A percentile compares a stretch with the other conserved stretches of the same genome.
Conservation (phyloP, 1,140 invertebrate species). For the Sweltsa coloradensis region DNA sequence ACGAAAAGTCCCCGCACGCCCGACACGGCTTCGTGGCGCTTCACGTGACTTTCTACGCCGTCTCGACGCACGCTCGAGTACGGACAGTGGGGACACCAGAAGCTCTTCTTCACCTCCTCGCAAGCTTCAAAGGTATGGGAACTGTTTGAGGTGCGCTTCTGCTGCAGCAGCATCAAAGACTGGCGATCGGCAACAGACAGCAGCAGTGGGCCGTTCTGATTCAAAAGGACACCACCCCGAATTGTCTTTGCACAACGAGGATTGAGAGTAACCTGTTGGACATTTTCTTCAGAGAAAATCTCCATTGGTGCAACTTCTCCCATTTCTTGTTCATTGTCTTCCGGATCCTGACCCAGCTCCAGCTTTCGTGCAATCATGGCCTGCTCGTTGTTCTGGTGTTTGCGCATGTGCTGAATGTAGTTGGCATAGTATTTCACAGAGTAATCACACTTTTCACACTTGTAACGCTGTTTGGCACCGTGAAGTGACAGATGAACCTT, state of each 20-base stretch:
- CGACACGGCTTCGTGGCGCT: slow-evolving; percentile 48
- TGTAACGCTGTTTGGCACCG: slow-evolving; percentile 69
- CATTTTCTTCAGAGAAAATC: background rate
- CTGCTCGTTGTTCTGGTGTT: slow-evolving; percentile 59
- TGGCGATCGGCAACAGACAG: slow-evolving; percentile 7
- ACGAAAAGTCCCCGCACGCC: slow-evolving; percentile 43
- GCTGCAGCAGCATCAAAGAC: slow-evolving; percentile 1
- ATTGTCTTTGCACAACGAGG: slow-evolving; percentile 2
- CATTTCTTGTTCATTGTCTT: slow-evolving; percentile 26
- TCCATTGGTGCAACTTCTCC: slow-evolving; percentile 16
- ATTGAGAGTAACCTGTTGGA: background rate
- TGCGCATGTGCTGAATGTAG: slow-evolving; percentile 63
- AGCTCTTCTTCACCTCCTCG: slow-evolving; percentile 29
- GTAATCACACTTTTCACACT: slow-evolving; percentile 77
- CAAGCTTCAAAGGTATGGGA: slow-evolving; percentile 31
- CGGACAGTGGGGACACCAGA: slow-evolving; percentile 60
- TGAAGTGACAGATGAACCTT: slow-evolving; percentile 71
- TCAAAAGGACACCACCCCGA: background rate
- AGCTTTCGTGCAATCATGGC: slow-evolving; percentile 36
- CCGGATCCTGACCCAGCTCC: slow-evolving; percentile 18
- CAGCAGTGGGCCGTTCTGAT: slow-evolving; percentile 1
- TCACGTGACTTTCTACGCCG: slow-evolving; percentile 58
- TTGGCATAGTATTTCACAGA: slow-evolving; percentile 77
- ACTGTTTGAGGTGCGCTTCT: slow-evolving; percentile 5
- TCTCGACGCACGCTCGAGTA: slow-evolving; percentile 61